Conservation (phyloP, 2,113 vertebrate genomes). For the Brachypteracias leptosomus region DNA sequence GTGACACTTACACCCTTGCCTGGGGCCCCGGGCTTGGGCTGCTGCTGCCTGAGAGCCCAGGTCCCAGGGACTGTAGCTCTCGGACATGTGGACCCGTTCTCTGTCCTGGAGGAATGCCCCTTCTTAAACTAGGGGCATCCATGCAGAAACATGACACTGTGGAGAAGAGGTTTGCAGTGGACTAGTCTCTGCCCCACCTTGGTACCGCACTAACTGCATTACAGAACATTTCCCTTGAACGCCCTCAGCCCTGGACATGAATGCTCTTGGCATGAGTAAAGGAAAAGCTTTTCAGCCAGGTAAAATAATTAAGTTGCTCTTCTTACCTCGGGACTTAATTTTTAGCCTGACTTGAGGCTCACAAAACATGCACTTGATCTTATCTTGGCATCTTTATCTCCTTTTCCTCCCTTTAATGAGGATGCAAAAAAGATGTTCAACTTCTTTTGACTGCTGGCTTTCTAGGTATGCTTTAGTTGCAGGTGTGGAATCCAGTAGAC, state of each 20-base stretch:
- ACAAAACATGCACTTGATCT: neutral
- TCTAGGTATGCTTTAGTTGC: neutral
- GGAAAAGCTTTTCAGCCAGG: neutral
- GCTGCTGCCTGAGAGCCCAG: accelerated
- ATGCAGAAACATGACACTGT: accelerated
- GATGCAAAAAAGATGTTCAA: neutral
- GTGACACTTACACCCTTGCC: neutral
- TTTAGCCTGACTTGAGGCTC: neutral
- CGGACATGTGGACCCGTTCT: accelerated
- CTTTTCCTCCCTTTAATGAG: neutral
- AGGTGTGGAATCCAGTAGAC: neutral
- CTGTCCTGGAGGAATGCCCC: neutral
- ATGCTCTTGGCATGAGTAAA: neutral
- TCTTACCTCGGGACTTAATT: neutral
- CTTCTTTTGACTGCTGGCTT: neutral
- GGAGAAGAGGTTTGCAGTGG: neutral
- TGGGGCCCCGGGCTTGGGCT: neutral
- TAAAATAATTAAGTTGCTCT: neutral
- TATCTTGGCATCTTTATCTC: neutral
- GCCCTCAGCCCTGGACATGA: neutral
- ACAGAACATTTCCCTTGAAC: neutral
- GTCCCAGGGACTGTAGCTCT: neutral
- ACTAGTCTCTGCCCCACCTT: neutral
- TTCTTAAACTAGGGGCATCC: neutral
- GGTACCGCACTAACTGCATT: neutral